Evolutionary conservation across 2,113 vertebrate species (phyloP).

Genomic region (Arenaria interpres): DNA sequence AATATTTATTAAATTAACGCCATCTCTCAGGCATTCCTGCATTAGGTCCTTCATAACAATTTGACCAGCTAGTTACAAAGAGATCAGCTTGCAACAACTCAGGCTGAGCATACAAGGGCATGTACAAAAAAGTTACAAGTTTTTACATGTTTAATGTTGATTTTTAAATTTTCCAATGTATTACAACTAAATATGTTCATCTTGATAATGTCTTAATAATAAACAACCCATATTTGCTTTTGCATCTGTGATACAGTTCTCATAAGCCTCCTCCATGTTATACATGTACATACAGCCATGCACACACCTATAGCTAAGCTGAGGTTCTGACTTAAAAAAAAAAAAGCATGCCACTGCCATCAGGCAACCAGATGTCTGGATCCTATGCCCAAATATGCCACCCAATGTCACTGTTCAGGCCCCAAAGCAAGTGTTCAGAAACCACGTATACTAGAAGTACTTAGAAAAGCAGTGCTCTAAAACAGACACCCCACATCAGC

Average conservation of each 20-base stretch:
- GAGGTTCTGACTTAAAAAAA: background rate
- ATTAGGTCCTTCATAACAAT: background rate
- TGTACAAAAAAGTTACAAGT: fast-evolving
- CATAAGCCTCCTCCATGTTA: background rate
- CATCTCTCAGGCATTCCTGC: background rate
- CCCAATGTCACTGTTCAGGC: no score
- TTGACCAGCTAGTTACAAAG: background rate
- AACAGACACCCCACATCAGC: background rate
- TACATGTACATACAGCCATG: fast-evolving
- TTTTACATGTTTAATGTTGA: background rate
- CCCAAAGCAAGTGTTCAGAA: background rate
- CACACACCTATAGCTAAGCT: background rate
- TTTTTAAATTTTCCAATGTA: background rate
- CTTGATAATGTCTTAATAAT: background rate
- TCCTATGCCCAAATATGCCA: background rate
- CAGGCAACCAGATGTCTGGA: fast-evolving
- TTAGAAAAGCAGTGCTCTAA: fast-evolving
- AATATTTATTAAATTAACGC: background rate
- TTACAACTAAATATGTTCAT: background rate
- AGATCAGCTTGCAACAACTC: background rate
- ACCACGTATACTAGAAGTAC: background rate
- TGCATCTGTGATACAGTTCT: background rate
- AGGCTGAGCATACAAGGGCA: background rate
- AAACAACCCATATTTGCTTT: background rate
- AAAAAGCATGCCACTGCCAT: background rate